Base-by-base conservation (phyloP, 2,797 vertebrate genomes). In the Danio tinwini region DNA sequence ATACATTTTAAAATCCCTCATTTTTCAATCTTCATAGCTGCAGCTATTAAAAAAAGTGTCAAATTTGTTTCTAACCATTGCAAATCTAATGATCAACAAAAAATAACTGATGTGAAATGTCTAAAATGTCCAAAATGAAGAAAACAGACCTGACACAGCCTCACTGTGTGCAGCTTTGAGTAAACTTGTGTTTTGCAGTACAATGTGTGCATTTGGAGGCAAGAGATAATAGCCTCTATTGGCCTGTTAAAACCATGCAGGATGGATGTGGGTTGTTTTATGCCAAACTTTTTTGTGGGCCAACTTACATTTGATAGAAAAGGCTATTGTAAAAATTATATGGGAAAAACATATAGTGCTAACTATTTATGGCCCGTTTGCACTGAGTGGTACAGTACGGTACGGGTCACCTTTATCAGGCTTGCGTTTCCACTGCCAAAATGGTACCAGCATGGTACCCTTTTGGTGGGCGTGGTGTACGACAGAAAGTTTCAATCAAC, bases 181-280 rank as follows among this genome's bases (percentile, higher is more conserved):
- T 71, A 72, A 84, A 81, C 29, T 21, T 76, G 17, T 14, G 58
- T 68, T 52, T 58, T 21, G 17, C 42, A 49, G 56, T 65, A 69
- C 58, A 62, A 82, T 21, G 5, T 71, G 75, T 72, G 52, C 53
- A 72, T 56, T 72, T 72, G 53, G 52, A 56, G 52, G 39, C 40
- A 72, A 56, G 62, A 78, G 64, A 50, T 79, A 70, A 61, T 62
- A 63, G 74, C 80, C 86, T 84, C 81, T 44, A 67, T 61, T 76
- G 85, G 73, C 83, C 75, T 81, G 52, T 83, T 72, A 77, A 63
- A 62, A 49, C 74, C 44, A 59, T 69, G 78, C 56, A 61, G 78
- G 55, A 64, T 76, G 62, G 37, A 39, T 76, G 45, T 52, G 40
- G 13, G 29, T 0, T 7, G 58, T 59, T 64, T 58, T 29, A 19